These are phyloP conservation scores for Anthophora plumipes DNA, from an alignment of 2,888 invertebrate species.

Conservation along the genomic window DNA sequence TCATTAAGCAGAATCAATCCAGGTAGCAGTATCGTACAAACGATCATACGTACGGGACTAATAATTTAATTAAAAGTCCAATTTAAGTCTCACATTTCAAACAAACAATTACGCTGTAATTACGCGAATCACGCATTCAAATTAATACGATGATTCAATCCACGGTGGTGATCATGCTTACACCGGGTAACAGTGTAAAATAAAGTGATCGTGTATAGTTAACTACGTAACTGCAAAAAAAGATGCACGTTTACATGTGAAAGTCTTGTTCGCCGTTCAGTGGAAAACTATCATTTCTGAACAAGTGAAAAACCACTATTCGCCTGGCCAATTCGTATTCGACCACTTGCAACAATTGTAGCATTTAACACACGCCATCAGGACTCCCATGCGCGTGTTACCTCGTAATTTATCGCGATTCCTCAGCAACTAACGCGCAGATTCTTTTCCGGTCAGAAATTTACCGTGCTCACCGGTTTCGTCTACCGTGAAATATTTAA, in stretches of 20 bases:
- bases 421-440: not conserved
- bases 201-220: not conserved
- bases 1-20: no score
- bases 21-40: not conserved
- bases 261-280: slow-evolving; percentile 7
- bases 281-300: not conserved
- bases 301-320: not conserved
- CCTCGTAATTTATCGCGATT: slow-evolving; percentile 24
- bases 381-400: slow-evolving; percentile 11
- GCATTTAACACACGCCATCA: not conserved
- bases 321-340: slow-evolving; percentile 7
- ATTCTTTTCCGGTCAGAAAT: slow-evolving; percentile 56
- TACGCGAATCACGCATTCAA: not conserved
- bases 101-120: not conserved
- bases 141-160: slow-evolving; percentile 9
- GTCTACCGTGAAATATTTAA: slow-evolving; percentile 52
- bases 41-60: not conserved
- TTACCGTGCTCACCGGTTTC: slow-evolving; percentile 46
- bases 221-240: slow-evolving; percentile 39
- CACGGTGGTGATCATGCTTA: not conserved
- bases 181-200: not conserved
- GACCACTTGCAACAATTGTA: not conserved
- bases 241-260: slow-evolving; percentile 14
- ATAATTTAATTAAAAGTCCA: not conserved
- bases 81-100: not conserved